Evolutionary conservation across 2,888 invertebrate species (phyloP).

Genomic region (Meloe dianella): DNA sequence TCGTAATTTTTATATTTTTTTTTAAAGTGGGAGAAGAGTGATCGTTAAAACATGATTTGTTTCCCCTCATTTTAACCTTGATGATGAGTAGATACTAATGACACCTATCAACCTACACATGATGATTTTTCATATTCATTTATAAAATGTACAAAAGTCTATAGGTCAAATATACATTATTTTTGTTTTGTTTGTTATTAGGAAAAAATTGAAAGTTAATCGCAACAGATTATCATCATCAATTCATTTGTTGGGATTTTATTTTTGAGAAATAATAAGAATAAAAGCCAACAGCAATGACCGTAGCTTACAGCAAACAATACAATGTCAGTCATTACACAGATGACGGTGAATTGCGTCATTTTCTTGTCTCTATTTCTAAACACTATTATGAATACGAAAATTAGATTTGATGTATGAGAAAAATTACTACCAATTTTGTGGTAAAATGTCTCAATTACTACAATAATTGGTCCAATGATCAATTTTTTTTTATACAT

Average conservation of each 20-base stretch:
- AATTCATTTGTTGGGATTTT: not conserved
- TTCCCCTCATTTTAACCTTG: not conserved
- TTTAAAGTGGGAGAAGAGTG: not conserved
- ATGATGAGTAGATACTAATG: slow-evolving; percentile 3
- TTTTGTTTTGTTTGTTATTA: too few species aligned
- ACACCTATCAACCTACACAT: not conserved
- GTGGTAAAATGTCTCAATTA: not conserved
- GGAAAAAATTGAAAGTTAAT: too few species aligned
- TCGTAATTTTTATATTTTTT: too few species aligned
- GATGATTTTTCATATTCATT: not conserved
- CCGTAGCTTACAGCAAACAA: not conserved
- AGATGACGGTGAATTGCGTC: not conserved
- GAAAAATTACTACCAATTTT: not conserved
- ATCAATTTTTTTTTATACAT: not conserved
- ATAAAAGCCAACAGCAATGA: not conserved
- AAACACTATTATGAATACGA: not conserved
- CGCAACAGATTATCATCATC: too few species aligned
- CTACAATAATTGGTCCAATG: not conserved
- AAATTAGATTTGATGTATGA: not conserved
- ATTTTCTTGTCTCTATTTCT: not conserved
- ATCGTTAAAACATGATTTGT: not conserved
- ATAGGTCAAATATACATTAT: too few species aligned
- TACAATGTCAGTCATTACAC: not conserved
- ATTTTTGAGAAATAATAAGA: not conserved
- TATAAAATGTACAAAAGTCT: too few species aligned